These are phyloP conservation scores for Cataglyphis hispanica DNA, from an alignment of 1,140 invertebrate genomes.

Conservation along the genomic window DNA sequence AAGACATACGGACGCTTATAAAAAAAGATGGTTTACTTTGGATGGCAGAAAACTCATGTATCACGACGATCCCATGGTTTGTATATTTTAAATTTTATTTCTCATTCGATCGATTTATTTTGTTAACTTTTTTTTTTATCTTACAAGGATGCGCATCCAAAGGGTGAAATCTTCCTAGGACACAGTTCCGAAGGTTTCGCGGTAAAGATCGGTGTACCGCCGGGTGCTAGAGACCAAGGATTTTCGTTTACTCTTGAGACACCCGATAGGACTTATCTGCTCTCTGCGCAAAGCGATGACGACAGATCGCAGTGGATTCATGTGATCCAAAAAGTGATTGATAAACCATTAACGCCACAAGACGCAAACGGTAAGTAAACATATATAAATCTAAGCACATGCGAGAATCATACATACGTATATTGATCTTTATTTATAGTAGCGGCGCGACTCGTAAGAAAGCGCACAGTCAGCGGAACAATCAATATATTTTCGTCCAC, in stretches of 20 bases:
- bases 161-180: constrained; percentile 96
- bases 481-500: constrained; percentile 90
- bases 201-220: constrained; percentile 88
- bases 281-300: constrained; percentile 93
- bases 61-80: constrained; percentile 93
- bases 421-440: constrained; percentile 87
- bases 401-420: constrained; percentile 34
- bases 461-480: constrained; percentile 90
- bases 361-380: constrained; percentile 91
- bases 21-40: constrained; percentile 95
- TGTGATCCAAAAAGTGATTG: constrained; percentile 91
- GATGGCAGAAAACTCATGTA: constrained; percentile 97
- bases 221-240: constrained; percentile 91
- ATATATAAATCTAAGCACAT: background rate
- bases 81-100: constrained; percentile 8
- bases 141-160: constrained; percentile 92
- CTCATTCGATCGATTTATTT: background rate
- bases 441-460: constrained; percentile 90
- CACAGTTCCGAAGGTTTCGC: constrained; percentile 92
- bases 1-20: constrained; percentile 91
- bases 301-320: constrained; percentile 94
- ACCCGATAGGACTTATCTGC: constrained; percentile 92
- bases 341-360: constrained; percentile 92
- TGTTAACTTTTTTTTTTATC: background rate
- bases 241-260: constrained; percentile 96